Evolutionary conservation across 1,140 invertebrate genomes (phyloP), one percentile per base, ranked within the genome.

Genomic region (Camponotus floridanus): DNA sequence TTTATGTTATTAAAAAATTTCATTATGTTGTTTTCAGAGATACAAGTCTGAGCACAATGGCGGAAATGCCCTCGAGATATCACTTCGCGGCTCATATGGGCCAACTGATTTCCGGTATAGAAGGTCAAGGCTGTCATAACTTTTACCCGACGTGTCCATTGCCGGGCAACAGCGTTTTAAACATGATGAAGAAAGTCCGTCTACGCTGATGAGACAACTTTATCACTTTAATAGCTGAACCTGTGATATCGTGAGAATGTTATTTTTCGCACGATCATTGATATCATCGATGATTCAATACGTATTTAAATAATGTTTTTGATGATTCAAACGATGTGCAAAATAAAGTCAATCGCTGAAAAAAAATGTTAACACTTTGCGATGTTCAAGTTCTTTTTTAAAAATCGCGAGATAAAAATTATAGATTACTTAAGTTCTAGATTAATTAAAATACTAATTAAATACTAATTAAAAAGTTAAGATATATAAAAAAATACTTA

Each of bases 71-170:
- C 0, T 97, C 97, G 33, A 97, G 96, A 91, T 98, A 97, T 94
- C 97, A 98, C 93, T 98, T 97, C 92, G 97, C 97, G 0, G 97
- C 97, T 7, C 97, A 98, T 92, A 98, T 98, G 97, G 97, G 97
- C 76, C 97, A 98, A 94, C 93, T 98, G 64, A 96, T 98, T 59
- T 95, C 96, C 48, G 97, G 96, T 13, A 94, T 97, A 11, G 97
- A 97, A 90, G 96, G 96, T 88, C 96, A 96, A 88, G 97, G 97
- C 65, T 97, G 97, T 89, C 96, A 97, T 91, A 96, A 97, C 91
- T 97, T 97, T 94, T 97, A 97, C 90, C 96, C 97, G 3, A 96
- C 95, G 31, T 97, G 97, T 91, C 97, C 97, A 6, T 94, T 97
- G 86, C 96, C 96, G 31, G 96, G 96, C 18, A 92, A 96, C 39